These are phyloP conservation scores for Trachythela sp. DNA, from an alignment of 64 coral and sea anemone genomes.

Conservation along the genomic window DNA sequence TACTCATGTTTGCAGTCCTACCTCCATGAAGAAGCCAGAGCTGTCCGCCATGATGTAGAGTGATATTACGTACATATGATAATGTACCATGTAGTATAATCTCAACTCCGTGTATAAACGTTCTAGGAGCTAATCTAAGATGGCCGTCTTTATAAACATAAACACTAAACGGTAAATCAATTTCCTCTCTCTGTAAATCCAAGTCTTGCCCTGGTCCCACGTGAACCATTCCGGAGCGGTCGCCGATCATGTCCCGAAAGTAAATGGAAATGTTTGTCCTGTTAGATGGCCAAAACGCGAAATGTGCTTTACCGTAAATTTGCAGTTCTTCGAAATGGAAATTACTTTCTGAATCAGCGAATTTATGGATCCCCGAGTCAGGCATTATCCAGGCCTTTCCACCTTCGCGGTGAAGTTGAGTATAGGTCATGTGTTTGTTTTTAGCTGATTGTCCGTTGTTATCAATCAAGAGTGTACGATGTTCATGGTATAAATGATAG, in stretches of 20 bases:
- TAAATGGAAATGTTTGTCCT: slow-evolving; percentile 66
- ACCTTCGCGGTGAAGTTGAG: slow-evolving; percentile 58
- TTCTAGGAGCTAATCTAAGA: slow-evolving; percentile 70
- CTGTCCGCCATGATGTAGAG: slow-evolving; percentile 67
- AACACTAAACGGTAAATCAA: slow-evolving; percentile 88
- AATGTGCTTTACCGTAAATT: slow-evolving; percentile 67
- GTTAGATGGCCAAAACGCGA: slow-evolving; percentile 70
- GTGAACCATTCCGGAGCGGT: slow-evolving; percentile 85
- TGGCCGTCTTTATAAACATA: slow-evolving; percentile 83
- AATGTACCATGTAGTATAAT: slow-evolving; percentile 78
- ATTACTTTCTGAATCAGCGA: slow-evolving; percentile 57
- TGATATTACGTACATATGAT: slow-evolving; percentile 72
- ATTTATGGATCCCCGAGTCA: slow-evolving; percentile 80
- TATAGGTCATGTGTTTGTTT: slow-evolving; percentile 89
- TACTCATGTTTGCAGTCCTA: slow-evolving; percentile 37
- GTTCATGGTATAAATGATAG: slow-evolving; percentile 77
- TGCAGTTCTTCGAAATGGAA: slow-evolving; percentile 97
- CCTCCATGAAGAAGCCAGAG: slow-evolving; percentile 84
- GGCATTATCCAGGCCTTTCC: slow-evolving; percentile 96
- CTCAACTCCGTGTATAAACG: slow-evolving; percentile 78
- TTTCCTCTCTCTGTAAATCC: slow-evolving; percentile 77
- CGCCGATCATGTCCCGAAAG: slow-evolving; percentile 95
- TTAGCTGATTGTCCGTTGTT: slow-evolving; percentile 64
- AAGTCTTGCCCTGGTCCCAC: slow-evolving; percentile 68
- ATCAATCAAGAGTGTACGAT: slow-evolving; percentile 76